A percentile compares a stretch with the other conserved stretches of the same genome.
phyloP scores from a whole-genome alignment of 2,888 invertebrate genomes.

The Nebria salina region DNA sequence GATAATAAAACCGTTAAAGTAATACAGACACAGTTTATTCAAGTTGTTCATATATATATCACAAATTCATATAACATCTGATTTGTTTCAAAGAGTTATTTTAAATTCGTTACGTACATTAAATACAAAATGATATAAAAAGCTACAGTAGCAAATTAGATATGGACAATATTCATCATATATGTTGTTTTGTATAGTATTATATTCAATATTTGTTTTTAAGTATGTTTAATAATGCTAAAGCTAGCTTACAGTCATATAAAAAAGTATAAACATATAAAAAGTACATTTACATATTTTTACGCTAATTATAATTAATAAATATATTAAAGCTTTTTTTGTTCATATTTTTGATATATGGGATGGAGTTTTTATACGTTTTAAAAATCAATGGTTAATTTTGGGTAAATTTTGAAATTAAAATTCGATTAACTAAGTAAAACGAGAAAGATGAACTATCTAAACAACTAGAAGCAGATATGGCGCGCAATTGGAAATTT shows the following conservation, averaged over 20 bases:
- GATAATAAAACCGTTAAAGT: background rate
- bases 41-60: conserved; percentile 38
- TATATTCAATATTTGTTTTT: background rate
- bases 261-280: conserved; percentile 47
- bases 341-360: conserved; percentile 10
- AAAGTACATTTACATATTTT: conserved; percentile 43
- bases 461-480: background rate
- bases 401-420: conserved; percentile 7
- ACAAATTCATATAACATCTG: conserved; percentile 39
- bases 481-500: conserved; percentile 19
- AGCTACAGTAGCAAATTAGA: conserved; percentile 44
- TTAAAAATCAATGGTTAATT: conserved; percentile 32
- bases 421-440: conserved; percentile 6
- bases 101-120: conserved; percentile 25
- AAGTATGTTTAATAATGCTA: conserved; percentile 31
- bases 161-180: conserved; percentile 31
- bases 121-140: conserved; percentile 44
- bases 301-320: conserved; percentile 32
- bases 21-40: conserved; percentile 45
- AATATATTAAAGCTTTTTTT: conserved; percentile 45
- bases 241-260: conserved; percentile 44
- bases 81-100: conserved; percentile 30
- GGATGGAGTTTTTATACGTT: conserved; percentile 39
- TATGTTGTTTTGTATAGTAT: conserved; percentile 12
- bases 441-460: background rate